Base-by-base conservation (phyloP, 2,888 invertebrate species). In the Coremacera marginata region DNA sequence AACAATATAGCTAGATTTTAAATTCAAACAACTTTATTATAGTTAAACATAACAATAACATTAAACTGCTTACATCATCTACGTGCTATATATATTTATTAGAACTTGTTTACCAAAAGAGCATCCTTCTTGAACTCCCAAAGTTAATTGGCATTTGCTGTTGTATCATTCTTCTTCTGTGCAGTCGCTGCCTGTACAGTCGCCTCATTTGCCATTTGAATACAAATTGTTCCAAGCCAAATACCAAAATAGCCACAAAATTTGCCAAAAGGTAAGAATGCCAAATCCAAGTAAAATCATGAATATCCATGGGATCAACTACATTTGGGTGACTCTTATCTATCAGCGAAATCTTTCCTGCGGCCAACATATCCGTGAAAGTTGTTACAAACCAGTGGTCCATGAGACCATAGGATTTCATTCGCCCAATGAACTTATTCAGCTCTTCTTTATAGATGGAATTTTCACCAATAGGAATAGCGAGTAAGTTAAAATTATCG, bases 381-480 rank as follows among this genome's bases (percentile, higher is more conserved):
- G 77, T 70, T 19, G 27, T 4, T n/a, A 31, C 7, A 3, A 44
- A 31, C 79, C 79, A 79, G 57, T 77, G 27, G 1, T 60, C 1
- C n/a, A 72, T 60, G 4, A 79, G 63, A 11, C 77, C 75, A 3
- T 37, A 73, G 11, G 22, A 63, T 11, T 49, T 19, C 49, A 67
- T 37, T 11, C 52, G 8, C n/a, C 8, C 8, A 9, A 79, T 52
- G 25, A 74, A 72, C 19, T 19, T 2, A 72, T 75, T 25, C 5
- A 79, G n/a, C 14, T 16, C 25, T 11, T 70, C 25, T n/a, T 75
- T 71, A 44, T 75, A 77, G 7, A 77, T 52, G 3, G 71, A 77
- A 44, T 79, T 79, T 11, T 77, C 67, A 3, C 67, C 70, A 5
- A 79, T 31, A 5, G 77, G 79, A 8, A 79, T 34, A 14, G 25